Evolutionary conservation across 2,888 invertebrate species (phyloP).

Genomic region (Exephanes ischioxanthus): DNA sequence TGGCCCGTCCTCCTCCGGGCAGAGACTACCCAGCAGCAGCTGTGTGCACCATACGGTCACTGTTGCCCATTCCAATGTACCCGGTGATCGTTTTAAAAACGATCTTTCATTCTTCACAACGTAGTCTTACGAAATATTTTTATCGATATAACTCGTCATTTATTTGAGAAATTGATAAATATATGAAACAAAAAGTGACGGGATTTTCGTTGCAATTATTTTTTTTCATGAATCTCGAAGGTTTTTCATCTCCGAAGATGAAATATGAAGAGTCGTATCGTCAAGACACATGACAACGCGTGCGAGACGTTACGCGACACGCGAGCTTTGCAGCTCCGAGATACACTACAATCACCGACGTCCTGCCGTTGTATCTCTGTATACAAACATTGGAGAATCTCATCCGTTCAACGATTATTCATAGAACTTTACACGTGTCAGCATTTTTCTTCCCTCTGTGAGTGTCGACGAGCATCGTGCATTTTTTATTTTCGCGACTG

Average conservation of each 20-base stretch:
- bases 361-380: constrained; percentile 30
- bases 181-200: background rate
- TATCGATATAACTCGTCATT: background rate
- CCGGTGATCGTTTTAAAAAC: constrained; percentile 42
- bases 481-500: background rate
- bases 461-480: background rate
- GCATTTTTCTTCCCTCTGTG: background rate
- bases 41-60: constrained; percentile 69
- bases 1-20: constrained; percentile 36
- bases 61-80: constrained; percentile 61
- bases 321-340: constrained; percentile 18
- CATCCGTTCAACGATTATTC: background rate
- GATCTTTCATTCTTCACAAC: background rate
- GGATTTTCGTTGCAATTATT: constrained; percentile 43
- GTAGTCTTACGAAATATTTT: background rate
- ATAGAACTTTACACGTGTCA: background rate
- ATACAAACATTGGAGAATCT: constrained; percentile 46
- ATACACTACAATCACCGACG: constrained; percentile 25
- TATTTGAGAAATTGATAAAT: background rate
- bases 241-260: constrained; percentile 17
- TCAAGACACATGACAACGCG: constrained; percentile 30
- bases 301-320: constrained; percentile 13
- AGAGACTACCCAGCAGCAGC: constrained; percentile 58
- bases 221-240: background rate
- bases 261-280: constrained; percentile 45